Evolutionary conservation across 2,888 invertebrate species (phyloP).

Genomic region (Yponomeuta evonymella): DNA sequence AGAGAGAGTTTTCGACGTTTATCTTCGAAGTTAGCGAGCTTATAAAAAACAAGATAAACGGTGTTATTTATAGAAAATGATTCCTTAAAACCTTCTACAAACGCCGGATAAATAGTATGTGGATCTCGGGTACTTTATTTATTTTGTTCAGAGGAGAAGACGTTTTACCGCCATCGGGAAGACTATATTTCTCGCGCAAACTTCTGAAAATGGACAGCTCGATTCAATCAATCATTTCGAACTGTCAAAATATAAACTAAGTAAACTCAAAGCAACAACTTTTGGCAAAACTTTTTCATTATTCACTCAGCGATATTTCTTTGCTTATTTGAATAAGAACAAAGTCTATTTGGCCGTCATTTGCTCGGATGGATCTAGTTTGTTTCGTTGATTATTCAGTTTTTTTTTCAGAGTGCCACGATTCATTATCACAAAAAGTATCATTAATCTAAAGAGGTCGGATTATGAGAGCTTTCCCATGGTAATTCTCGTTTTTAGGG

Average conservation of each 20-base stretch:
- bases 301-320: neutral
- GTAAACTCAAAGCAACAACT: neutral
- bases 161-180: too few relatives aligned
- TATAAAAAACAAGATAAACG: too few relatives aligned
- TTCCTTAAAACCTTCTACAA: too few relatives aligned
- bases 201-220: neutral
- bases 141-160: too few relatives aligned
- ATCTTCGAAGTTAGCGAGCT: too few relatives aligned
- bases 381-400: neutral
- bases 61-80: too few relatives aligned
- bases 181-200: neutral
- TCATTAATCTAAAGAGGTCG: neutral
- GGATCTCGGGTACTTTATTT: too few relatives aligned
- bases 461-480: neutral
- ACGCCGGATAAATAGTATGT: too few relatives aligned
- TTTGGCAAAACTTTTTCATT: neutral
- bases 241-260: constrained; percentile 7
- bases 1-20: too few relatives aligned
- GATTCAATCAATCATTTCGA: constrained; percentile 1
- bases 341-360: neutral
- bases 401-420: neutral
- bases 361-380: neutral
- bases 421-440: neutral
- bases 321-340: neutral
- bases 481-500: neutral